Conservation (phyloP, 2,797 vertebrate genomes). For the Argyrosomus regius region DNA sequence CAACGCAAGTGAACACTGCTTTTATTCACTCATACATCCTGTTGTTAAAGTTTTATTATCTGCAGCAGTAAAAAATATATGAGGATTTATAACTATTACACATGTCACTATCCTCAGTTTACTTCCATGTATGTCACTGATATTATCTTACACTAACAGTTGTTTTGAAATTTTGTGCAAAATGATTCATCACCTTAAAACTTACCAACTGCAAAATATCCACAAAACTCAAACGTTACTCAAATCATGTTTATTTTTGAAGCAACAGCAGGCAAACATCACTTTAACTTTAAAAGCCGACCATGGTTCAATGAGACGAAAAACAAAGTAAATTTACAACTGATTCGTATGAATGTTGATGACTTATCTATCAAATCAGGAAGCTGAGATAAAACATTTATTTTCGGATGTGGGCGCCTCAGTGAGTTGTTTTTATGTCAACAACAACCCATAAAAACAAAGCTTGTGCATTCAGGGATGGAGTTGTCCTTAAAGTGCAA, state of each 20-base stretch:
- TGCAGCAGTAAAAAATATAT: neutral
- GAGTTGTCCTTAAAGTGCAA: constrained; percentile 76
- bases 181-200: neutral
- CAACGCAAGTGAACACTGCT: neutral
- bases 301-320: constrained; percentile 16
- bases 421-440: constrained; percentile 43
- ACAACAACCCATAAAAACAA: constrained; percentile 51
- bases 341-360: neutral
- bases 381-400: constrained; percentile 12
- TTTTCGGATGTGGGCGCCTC: constrained; percentile 12
- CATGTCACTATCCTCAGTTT: neutral
- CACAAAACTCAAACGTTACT: constrained; percentile 21
- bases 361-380: constrained; percentile 24
- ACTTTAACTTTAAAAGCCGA: constrained; percentile 47
- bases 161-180: neutral
- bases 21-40: neutral
- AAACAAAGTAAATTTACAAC: constrained; percentile 25
- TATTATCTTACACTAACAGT: neutral
- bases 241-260: constrained; percentile 69
- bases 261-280: constrained; percentile 64
- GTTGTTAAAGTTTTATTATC: neutral
- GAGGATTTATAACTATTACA: neutral
- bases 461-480: constrained; percentile 38
- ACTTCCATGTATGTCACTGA: neutral
- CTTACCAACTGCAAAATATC: constrained; percentile 8